These are phyloP conservation scores for Carposina sasakii DNA, from an alignment of 1,140 invertebrate genomes.

Conservation along the genomic window DNA sequence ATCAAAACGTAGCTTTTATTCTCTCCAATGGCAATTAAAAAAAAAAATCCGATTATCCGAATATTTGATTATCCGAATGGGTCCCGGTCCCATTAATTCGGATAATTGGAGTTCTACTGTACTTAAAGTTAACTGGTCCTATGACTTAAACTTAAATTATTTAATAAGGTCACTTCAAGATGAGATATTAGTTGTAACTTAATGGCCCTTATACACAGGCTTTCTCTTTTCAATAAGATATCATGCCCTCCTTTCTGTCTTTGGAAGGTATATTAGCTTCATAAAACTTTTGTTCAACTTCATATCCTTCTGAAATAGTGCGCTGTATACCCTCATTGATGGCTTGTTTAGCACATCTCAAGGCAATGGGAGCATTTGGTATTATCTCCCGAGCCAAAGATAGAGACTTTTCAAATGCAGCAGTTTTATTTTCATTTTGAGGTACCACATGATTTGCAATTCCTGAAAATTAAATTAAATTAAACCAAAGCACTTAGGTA, in stretches of 20 bases:
- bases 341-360: constrained; percentile 91
- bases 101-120: no score
- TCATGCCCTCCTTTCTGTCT: constrained; percentile 91
- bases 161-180: no score
- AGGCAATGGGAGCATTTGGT: constrained; percentile 89
- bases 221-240: constrained; percentile 91
- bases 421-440: constrained; percentile 87
- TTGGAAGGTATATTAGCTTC: constrained; percentile 89
- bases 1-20: no score
- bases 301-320: constrained; percentile 83
- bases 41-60: no score
- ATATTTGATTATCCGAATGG: no score
- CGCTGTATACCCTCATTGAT: constrained; percentile 87
- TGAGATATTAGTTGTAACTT: constrained; percentile 24
- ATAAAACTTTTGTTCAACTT: constrained; percentile 45
- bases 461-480: constrained; percentile 53
- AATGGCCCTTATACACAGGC: constrained; percentile 81
- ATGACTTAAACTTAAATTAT: no score
- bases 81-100: no score
- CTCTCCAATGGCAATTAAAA: no score
- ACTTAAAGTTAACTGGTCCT: no score
- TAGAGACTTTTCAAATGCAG: constrained; percentile 85
- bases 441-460: constrained; percentile 88
- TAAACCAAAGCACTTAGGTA: not conserved
- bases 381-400: constrained; percentile 89